Evolutionary conservation across 2,797 vertebrate genomes (phyloP).

Genomic region (Heteromormyrus szaboi): DNA sequence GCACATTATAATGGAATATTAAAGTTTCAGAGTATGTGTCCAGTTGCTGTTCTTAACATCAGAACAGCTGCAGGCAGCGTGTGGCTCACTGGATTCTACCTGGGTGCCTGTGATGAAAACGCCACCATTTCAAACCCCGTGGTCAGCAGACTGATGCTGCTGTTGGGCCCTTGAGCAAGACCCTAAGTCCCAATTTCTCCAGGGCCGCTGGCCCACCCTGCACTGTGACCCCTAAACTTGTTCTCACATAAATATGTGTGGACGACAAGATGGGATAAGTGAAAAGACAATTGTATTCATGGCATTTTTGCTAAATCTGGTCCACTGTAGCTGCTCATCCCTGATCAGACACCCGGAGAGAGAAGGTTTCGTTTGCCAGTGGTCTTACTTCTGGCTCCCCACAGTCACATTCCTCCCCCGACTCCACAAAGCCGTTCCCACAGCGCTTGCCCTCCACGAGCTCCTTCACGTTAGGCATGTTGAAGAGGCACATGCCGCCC

Average conservation of each 20-base stretch:
- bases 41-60: not conserved
- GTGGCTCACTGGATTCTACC: not conserved
- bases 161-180: not conserved
- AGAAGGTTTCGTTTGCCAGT: not conserved
- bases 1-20: not conserved
- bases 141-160: not conserved
- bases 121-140: not conserved
- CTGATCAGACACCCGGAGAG: not conserved
- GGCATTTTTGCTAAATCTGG: not conserved
- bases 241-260: not conserved
- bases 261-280: not conserved
- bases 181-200: not conserved
- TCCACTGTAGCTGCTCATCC: not conserved
- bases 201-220: not conserved
- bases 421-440: conserved; percentile 86
- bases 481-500: conserved; percentile 83
- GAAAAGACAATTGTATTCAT: not conserved
- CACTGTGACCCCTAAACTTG: not conserved
- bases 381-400: conserved; percentile 72
- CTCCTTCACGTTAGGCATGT: conserved; percentile 76
- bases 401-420: conserved; percentile 87
- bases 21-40: not conserved
- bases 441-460: conserved; percentile 75
- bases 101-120: not conserved
- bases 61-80: not conserved